Evolutionary conservation across 2,888 invertebrate genomes (phyloP).

Genomic region (Atethmia centrago): DNA sequence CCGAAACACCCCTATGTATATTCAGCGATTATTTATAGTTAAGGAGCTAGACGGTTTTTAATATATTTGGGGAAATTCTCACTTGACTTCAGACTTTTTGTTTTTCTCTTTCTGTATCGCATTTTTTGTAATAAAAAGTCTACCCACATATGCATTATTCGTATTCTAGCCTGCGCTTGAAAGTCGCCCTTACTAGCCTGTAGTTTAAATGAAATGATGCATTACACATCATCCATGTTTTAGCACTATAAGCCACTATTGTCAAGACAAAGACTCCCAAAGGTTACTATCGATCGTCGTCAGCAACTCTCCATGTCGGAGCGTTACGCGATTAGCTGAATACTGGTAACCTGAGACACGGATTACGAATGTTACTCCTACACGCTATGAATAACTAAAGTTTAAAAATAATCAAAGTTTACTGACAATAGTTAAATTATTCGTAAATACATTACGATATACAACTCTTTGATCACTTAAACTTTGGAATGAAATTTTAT

Average conservation of each 20-base stretch:
- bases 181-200: neutral
- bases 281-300: conserved; percentile 33
- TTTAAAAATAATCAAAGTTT: too few species aligned
- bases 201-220: neutral
- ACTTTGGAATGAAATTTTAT: conserved; percentile 87
- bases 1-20: too few species aligned
- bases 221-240: neutral
- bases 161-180: neutral
- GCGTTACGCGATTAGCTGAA: conserved; percentile 52
- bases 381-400: too few species aligned
- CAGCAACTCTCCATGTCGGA: neutral
- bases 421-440: neutral
- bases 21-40: too few species aligned
- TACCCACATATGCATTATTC: neutral
- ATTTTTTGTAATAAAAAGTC: too few species aligned
- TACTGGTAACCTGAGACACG: conserved; percentile 41
- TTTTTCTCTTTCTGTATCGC: too few species aligned
- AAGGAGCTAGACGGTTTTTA: too few species aligned
- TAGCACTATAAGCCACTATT: neutral
- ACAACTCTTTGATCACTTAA: conserved; percentile 71
- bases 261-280: neutral
- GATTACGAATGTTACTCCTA: conserved; percentile 35
- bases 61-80: too few species aligned
- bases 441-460: too few species aligned
- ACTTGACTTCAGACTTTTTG: too few species aligned